A percentile compares a stretch with the other conserved stretches of the same genome.
Evolutionary conservation across 2,888 invertebrate species (phyloP).

Genomic region (Beris chalybata): DNA sequence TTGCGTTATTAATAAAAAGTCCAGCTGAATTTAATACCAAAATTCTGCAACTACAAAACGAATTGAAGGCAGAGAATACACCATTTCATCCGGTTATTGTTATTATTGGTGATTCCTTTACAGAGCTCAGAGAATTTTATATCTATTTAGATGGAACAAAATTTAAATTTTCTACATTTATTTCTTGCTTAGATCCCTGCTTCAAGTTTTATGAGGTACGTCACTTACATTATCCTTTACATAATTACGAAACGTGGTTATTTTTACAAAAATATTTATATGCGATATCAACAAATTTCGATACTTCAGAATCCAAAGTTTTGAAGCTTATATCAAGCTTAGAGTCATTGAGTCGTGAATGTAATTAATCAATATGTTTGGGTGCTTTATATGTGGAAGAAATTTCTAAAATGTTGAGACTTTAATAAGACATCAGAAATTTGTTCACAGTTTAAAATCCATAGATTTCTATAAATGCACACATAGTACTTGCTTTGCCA

Average conservation of each 20-base stretch:
- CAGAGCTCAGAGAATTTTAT: neutral
- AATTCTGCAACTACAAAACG: neutral
- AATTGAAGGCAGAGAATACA: neutral
- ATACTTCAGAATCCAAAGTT: conserved; percentile 1
- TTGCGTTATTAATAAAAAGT: neutral
- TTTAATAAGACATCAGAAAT: conserved; percentile 8
- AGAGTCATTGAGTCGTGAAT: neutral
- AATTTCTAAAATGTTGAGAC: neutral
- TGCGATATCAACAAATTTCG: neutral
- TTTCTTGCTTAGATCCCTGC: neutral
- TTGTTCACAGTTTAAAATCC: neutral
- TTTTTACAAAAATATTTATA: conserved; percentile 3
- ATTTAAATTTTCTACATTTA: conserved; percentile 1
- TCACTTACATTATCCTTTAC: neutral
- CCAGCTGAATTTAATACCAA: neutral
- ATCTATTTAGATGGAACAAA: conserved; percentile 1
- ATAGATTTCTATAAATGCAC: neutral
- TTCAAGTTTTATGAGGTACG: neutral
- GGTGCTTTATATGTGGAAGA: neutral
- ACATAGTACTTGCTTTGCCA: neutral
- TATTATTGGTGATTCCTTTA: neutral
- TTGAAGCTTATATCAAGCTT: neutral
- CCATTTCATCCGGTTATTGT: neutral
- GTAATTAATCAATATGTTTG: neutral
- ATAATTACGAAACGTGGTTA: neutral